phyloP scores from a whole-genome alignment of 2,888 invertebrate species.

The Eilema caniola region DNA sequence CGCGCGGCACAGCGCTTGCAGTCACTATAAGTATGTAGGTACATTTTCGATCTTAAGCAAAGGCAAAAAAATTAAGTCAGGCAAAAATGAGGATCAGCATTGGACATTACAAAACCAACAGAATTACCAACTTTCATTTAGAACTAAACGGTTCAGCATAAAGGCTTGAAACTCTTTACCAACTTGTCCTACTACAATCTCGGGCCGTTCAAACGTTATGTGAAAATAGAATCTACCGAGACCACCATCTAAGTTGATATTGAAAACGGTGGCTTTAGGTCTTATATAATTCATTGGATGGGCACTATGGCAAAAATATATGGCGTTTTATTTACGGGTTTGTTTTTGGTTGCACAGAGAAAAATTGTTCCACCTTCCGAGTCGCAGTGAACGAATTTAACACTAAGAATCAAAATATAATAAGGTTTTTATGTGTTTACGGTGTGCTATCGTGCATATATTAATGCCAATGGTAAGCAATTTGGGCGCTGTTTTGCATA shows the following conservation, averaged over 20 bases:
- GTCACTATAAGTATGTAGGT: too few relatives aligned
- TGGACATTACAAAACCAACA: not conserved
- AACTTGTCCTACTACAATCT: not conserved
- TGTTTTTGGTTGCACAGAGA: not conserved
- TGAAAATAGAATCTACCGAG: not conserved
- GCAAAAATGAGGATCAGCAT: too few relatives aligned
- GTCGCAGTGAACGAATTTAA: not conserved
- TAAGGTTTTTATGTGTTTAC: not conserved
- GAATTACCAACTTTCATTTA: not conserved
- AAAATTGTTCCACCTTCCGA: not conserved
- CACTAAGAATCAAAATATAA: not conserved
- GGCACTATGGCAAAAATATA: not conserved
- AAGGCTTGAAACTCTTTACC: not conserved
- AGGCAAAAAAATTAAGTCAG: too few relatives aligned
- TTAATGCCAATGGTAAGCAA: not conserved
- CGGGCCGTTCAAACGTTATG: not conserved
- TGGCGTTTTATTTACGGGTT: not conserved
- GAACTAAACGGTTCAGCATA: not conserved
- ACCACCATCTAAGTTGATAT: not conserved
- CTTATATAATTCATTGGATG: not conserved
- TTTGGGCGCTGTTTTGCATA: constrained; percentile 7
- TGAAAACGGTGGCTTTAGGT: not conserved
- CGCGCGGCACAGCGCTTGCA: too few relatives aligned
- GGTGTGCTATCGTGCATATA: not conserved
- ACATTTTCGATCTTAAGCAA: too few relatives aligned